Base-by-base conservation (phyloP, 2,113 vertebrate species). In the Esox niger region DNA sequence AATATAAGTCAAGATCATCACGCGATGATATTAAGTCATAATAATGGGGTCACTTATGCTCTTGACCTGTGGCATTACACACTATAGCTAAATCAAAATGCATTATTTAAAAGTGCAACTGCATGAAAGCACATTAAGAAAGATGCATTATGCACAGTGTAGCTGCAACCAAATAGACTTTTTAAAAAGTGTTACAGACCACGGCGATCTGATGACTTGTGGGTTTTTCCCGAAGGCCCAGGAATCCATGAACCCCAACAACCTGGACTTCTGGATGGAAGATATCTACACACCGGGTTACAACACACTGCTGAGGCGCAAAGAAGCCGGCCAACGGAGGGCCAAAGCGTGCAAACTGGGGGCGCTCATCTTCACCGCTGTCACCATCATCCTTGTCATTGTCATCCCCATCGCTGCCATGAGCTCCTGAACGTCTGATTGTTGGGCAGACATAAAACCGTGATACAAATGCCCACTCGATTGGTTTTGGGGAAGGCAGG, bases 241-340 rank as follows among this genome's bases (percentile, higher is more conserved):
- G 82, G 96, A 98, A 75, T 96, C 95, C 65, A 84, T 97, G 70
- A 96, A 98, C 64, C 95, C 96, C 20, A 98, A 96, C 90, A 95
- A 98, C 88, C 82, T 98, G 60, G 95, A 98, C 68, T 98, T 95
- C 71, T 98, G 96, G 96, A 95, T 96, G 95, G 96, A 98, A 62
- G 95, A 96, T 72, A 94, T 96, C 74, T 96, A 96, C 57, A 95
- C 94, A 4, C 96, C 95, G 0, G 96, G 96, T 75, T 96, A 96
- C 0, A 94, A 95, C 54, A 94, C 93, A 0, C 77, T 98, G n/a
- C 85, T 98, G 55, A 93, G 95, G 69, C 93, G 93, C 62, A 96
- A 96, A 61, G 95, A 97, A 73, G 96, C 95, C 0, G 89, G 93
- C 76, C 93, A 94, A 78, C 89, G 95, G 65, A 90, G 94, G 46